Evolutionary conservation across 2,888 invertebrate genomes (phyloP), one percentile per base, ranked within the genome.

Genomic region (Strigamia transsilvanica): DNA sequence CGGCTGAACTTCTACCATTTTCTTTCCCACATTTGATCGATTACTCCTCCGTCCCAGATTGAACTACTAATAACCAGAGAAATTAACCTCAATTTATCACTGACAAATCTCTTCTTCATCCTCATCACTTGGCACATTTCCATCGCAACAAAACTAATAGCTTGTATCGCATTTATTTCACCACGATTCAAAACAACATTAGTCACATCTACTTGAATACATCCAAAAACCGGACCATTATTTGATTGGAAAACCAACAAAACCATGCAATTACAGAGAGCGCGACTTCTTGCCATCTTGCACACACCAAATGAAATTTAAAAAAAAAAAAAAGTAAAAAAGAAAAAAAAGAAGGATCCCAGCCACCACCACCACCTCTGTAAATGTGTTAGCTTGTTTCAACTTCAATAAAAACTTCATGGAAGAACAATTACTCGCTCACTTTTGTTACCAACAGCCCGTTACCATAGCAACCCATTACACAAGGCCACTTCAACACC

Each of bases 351-450:
- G 6, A 34, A 34, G 4, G 7, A 34, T 10, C 6, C 6, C 38
- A 38, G 38, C 38, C 27, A 27, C 27, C 27, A 27, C 27, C 27
- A 27, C 27, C 27, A 2, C 3, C 27, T 27, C 38, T 38, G 38
- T 38, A 38, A 38, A 38, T 38, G 51, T 51, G 51, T 51, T 18
- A 51, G 51, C 18, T 51, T 18, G 15, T 51, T 51, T 51, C 51
- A 51, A 51, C 51, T 51, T 51, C 51, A 51, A 51, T 51, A 51
- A 51, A 51, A 51, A 51, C 51, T 51, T 51, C 51, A 51, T 51
- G 51, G 51, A 51, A 51, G 51, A 51, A 51, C 51, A 51, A 51
- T 51, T 51, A 51, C 51, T 38, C 38, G 38, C 38, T 38, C 51
- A 51, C n/a, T 51, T 51, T 51, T 51, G 51, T 51, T 51, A 51